These are phyloP conservation scores for Aphidius colemani DNA, from an alignment of 2,888 invertebrate species.

Conservation along the genomic window DNA sequence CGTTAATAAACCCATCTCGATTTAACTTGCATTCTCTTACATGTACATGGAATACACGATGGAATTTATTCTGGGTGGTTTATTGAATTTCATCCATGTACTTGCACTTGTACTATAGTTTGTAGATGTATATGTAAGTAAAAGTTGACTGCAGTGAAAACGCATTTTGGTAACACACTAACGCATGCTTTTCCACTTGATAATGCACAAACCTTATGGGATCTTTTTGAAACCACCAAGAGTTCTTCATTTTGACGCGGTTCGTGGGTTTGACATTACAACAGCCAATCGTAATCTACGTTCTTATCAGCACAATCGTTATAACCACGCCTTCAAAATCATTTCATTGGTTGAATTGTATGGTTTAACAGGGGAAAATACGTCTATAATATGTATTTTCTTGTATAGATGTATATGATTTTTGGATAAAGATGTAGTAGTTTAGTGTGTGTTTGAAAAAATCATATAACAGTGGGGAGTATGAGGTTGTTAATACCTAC, in stretches of 20 bases:
- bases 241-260: slow-evolving; percentile 25
- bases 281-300: slow-evolving; percentile 33
- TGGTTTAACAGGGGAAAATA: slow-evolving; percentile 22
- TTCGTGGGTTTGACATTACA: slow-evolving; percentile 27
- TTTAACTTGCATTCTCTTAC: too few species aligned
- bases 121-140: too few species aligned
- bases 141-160: background rate
- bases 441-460: background rate
- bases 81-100: too few species aligned
- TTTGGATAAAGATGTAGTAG: background rate
- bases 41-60: too few species aligned
- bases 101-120: too few species aligned
- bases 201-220: too few species aligned
- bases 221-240: background rate
- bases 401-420: too few species aligned
- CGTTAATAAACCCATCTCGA: too few species aligned
- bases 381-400: background rate
- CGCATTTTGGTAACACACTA: background rate
- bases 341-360: slow-evolving; percentile 33
- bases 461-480: background rate
- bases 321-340: slow-evolving; percentile 26
- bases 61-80: too few species aligned
- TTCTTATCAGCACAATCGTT: slow-evolving; percentile 21
- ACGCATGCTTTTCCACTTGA: slow-evolving; percentile 3
- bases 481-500: too few species aligned